Conservation (phyloP, 64 coral and sea anemone genomes). For the Pocillopora damicornis region DNA sequence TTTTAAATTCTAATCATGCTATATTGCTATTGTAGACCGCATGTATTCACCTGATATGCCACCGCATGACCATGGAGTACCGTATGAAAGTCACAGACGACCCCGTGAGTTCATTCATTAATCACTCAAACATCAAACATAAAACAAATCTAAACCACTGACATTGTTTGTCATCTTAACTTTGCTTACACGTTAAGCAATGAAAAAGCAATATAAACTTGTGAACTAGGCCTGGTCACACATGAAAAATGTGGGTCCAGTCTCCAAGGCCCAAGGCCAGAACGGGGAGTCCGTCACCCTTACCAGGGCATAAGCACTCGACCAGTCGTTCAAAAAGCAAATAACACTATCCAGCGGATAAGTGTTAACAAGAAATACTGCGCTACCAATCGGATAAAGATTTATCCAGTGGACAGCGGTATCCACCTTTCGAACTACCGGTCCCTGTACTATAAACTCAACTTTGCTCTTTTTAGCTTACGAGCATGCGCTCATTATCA, state of each 20-base stretch:
- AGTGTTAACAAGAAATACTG: too few relatives aligned
- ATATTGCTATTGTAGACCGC: slow-evolving; percentile 47
- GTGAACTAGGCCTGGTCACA: too few relatives aligned
- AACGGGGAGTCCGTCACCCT: slow-evolving; percentile 18
- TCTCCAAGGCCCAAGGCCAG: slow-evolving; percentile 55
- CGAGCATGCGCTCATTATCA: too few relatives aligned
- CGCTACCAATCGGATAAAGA: too few relatives aligned
- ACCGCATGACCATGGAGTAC: slow-evolving; percentile 44
- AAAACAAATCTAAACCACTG: not conserved
- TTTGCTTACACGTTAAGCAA: not conserved
- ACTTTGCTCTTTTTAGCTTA: too few relatives aligned
- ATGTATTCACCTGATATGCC: slow-evolving; percentile 50
- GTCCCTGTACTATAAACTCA: too few relatives aligned
- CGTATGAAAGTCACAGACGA: slow-evolving; percentile 67
- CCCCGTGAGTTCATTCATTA: slow-evolving; percentile 23
- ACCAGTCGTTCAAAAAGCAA: too few relatives aligned
- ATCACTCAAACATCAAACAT: not conserved
- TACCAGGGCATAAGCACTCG: slow-evolving; percentile 18
- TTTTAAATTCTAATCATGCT: slow-evolving; percentile 15
- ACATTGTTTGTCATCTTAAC: too few relatives aligned
- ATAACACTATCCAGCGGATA: too few relatives aligned
- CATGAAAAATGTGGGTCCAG: not conserved
- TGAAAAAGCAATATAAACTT: not conserved
- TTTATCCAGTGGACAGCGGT: too few relatives aligned
- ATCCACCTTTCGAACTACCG: too few relatives aligned